phyloP scores from a whole-genome alignment of 2,888 invertebrate species.

The Platycheirus rosarum region DNA sequence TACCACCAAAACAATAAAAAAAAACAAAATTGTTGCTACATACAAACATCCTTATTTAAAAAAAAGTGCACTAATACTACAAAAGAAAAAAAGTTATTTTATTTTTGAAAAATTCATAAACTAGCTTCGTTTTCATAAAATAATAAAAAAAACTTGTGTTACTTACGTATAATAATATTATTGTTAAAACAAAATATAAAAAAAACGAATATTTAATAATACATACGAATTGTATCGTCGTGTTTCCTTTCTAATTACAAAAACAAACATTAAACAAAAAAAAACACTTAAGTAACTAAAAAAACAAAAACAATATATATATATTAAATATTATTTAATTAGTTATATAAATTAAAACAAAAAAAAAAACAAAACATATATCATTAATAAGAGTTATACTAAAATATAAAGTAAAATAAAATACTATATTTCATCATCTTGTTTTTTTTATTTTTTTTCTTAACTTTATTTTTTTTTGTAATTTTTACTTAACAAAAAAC shows the following conservation, averaged over 20 bases:
- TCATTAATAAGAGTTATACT: slow-evolving; percentile 47
- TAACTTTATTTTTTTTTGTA: slow-evolving; percentile 37
- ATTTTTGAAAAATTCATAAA: slow-evolving; percentile 47
- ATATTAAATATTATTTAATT: slow-evolving; percentile 69
- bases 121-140: slow-evolving; percentile 60
- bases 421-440: slow-evolving; percentile 38
- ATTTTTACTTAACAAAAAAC: slow-evolving; percentile 42
- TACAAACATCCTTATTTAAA: slow-evolving; percentile 38
- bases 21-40: slow-evolving; percentile 15
- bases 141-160: slow-evolving; percentile 60
- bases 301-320: slow-evolving; percentile 51
- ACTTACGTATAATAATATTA: slow-evolving; percentile 65
- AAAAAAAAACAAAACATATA: slow-evolving; percentile 18
- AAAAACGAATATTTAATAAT: slow-evolving; percentile 64
- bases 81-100: slow-evolving; percentile 23
- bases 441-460: slow-evolving; percentile 17
- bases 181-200: slow-evolving; percentile 55
- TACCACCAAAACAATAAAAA: slow-evolving; percentile 46
- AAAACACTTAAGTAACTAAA: slow-evolving; percentile 25
- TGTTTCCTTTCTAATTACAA: slow-evolving; percentile 66
- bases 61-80: slow-evolving; percentile 62
- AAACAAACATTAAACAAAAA: slow-evolving; percentile 34
- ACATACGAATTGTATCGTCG: slow-evolving; percentile 68
- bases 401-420: slow-evolving; percentile 17
- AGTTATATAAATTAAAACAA: slow-evolving; percentile 61